Conservation (phyloP, 30 jellyfish, hydroid and myxozoan species). For the Haliclystus octoradiatus region DNA sequence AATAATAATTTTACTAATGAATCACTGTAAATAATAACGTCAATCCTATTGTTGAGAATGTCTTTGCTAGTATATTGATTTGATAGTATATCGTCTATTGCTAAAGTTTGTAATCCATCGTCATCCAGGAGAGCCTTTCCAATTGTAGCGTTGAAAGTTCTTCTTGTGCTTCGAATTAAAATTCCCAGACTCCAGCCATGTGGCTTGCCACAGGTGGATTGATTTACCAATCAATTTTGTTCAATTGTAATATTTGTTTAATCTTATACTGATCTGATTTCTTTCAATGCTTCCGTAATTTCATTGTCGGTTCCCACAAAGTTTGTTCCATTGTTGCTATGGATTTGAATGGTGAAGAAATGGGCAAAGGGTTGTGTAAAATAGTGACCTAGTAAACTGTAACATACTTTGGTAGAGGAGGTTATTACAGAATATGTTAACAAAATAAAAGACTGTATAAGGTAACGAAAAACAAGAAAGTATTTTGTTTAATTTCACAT, state of each 20-base stretch:
- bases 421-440: too few relatives aligned
- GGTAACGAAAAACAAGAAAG: too few relatives aligned
- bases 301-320: slow-evolving; percentile 12
- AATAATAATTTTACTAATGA: too few relatives aligned
- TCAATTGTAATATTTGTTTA: neutral
- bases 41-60: too few relatives aligned
- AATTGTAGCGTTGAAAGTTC: slow-evolving; percentile 5
- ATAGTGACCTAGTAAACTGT: too few relatives aligned
- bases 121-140: slow-evolving; percentile 26
- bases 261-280: slow-evolving; percentile 2
- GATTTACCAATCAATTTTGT: slow-evolving; percentile 9
- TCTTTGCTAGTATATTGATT: too few relatives aligned
- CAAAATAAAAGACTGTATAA: too few relatives aligned
- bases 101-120: slow-evolving; percentile 27
- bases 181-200: slow-evolving; percentile 50
- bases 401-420: too few relatives aligned
- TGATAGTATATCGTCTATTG: too few relatives aligned
- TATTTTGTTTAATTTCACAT: too few relatives aligned
- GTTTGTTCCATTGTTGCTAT: slow-evolving; percentile 19
- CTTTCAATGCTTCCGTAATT: slow-evolving; percentile 23
- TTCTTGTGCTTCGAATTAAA: slow-evolving; percentile 21
- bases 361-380: too few relatives aligned
- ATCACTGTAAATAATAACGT: too few relatives aligned
- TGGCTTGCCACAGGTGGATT: slow-evolving; percentile 33
- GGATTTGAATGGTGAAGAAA: slow-evolving; percentile 4